A percentile compares a stretch with the other conserved stretches of the same genome.
phyloP scores from a whole-genome alignment of 2,113 vertebrate species.

The Psophia crepitans region DNA sequence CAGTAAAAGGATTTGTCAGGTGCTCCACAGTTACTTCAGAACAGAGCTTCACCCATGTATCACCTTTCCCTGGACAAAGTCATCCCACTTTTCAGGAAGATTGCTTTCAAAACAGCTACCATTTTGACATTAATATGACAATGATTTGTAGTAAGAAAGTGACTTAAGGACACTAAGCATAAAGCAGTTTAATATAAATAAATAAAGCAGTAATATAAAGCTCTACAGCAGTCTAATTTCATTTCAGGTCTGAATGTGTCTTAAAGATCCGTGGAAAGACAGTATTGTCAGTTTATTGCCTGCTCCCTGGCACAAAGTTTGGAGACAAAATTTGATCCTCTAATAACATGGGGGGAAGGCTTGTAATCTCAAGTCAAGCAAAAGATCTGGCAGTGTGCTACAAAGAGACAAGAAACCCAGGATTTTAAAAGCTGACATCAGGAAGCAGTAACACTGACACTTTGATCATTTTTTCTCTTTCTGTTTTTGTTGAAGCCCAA shows the following conservation, averaged over 20 bases:
- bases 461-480: neutral
- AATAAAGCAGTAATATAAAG: neutral
- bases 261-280: neutral
- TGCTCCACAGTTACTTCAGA: neutral
- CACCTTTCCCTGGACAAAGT: neutral
- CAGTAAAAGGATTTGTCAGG: neutral
- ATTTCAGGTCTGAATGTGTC: neutral
- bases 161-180: neutral
- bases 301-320: neutral
- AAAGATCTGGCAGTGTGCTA: neutral
- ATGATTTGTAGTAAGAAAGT: neutral
- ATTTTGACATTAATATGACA: neutral
- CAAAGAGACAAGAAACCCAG: neutral
- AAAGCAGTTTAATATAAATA: neutral
- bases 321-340: neutral
- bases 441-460: neutral
- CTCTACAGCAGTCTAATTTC: neutral
- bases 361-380: neutral
- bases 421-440: neutral
- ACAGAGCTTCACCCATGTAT: neutral
- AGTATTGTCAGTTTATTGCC: neutral
- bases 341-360: neutral
- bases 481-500: neutral
- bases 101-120: neutral
- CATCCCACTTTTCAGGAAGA: neutral